Evolutionary conservation across 2,797 vertebrate species (phyloP).

Genomic region (Dicrostonyx torquatus): DNA sequence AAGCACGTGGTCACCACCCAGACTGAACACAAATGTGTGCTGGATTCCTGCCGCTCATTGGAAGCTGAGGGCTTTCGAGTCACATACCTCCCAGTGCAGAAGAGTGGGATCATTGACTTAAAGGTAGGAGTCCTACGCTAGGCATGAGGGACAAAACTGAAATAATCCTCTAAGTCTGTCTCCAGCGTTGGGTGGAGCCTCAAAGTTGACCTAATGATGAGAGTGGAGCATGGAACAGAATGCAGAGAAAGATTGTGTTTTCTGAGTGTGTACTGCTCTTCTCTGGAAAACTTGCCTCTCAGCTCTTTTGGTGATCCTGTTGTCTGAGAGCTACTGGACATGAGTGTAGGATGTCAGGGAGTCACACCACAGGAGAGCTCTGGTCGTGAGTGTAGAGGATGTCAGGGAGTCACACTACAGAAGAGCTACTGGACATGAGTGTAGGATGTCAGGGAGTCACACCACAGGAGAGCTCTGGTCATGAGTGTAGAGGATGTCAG

Average conservation of each 20-base stretch:
- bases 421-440: neutral
- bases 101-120: conserved; percentile 93
- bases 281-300: conserved; percentile 33
- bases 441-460: neutral
- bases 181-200: neutral
- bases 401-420: neutral
- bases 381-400: neutral
- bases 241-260: neutral
- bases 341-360: neutral
- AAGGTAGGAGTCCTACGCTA: conserved; percentile 86
- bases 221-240: neutral
- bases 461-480: neutral
- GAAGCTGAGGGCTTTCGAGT: conserved; percentile 95
- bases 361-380: neutral
- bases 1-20: conserved; percentile 96
- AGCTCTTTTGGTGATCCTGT: neutral
- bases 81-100: conserved; percentile 94
- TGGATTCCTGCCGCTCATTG: conserved; percentile 96
- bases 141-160: neutral
- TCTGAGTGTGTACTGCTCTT: neutral
- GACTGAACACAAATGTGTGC: conserved; percentile 98
- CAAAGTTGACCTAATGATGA: neutral
- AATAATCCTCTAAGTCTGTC: neutral
- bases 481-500: neutral
- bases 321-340: neutral